Evolutionary conservation across 2,113 vertebrate genomes (phyloP).

Genomic region (Ciconia stormi): DNA sequence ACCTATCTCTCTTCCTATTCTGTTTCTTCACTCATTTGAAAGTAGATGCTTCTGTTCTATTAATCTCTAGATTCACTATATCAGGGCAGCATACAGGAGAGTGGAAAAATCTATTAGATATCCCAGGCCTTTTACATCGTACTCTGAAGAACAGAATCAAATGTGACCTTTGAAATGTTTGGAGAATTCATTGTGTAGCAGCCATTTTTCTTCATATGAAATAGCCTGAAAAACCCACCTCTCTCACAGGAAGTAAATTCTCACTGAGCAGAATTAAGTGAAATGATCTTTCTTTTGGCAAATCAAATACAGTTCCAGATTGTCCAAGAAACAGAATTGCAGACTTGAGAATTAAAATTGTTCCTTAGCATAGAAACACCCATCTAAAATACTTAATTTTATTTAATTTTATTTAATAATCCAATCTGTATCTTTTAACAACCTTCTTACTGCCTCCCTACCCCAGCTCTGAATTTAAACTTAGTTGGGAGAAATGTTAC

Average conservation of each 20-base stretch:
- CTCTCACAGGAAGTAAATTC: not conserved
- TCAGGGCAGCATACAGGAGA: not conserved
- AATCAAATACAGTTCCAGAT: fast-evolving
- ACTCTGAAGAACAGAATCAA: not conserved
- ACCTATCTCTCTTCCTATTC: not conserved
- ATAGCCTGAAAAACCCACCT: not conserved
- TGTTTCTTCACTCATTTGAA: not conserved
- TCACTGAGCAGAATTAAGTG: not conserved
- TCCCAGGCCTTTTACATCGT: not conserved
- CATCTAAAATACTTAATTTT: not conserved
- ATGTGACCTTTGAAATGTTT: not conserved
- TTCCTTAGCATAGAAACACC: not conserved
- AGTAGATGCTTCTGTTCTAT: not conserved
- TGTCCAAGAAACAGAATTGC: not conserved
- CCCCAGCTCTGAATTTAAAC: not conserved
- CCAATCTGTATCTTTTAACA: not conserved
- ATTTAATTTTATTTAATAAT: not conserved
- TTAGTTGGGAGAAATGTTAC: not conserved
- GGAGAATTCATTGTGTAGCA: not conserved
- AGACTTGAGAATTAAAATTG: not conserved
- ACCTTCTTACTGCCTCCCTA: not conserved
- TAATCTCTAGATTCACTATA: not conserved
- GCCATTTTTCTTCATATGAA: not conserved
- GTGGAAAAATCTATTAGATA: not conserved
- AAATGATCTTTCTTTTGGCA: not conserved